These are phyloP conservation scores for Phortica variegata DNA, from an alignment of 1,140 invertebrate genomes.

Conservation along the genomic window DNA sequence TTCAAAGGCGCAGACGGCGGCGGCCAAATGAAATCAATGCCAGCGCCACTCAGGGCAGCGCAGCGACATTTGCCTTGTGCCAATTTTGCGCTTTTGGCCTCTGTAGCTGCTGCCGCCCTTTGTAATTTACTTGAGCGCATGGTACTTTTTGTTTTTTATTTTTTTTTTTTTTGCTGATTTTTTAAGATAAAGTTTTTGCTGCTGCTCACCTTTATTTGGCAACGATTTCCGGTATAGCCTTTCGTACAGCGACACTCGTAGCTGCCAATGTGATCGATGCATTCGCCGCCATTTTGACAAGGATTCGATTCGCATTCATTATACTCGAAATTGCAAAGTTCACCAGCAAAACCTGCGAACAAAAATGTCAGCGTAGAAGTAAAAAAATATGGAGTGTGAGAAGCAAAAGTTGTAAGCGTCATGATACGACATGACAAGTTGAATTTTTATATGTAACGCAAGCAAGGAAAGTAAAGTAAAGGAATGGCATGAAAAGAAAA, in stretches of 20 bases:
- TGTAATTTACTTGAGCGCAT: too few species aligned
- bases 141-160: neutral
- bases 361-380: neutral
- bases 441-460: neutral
- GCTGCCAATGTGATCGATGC: conserved; percentile 72
- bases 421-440: neutral
- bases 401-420: neutral
- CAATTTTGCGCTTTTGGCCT: too few species aligned
- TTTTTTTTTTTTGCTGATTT: neutral
- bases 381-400: conserved; percentile 1
- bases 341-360: conserved; percentile 69
- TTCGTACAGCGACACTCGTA: conserved; percentile 77
- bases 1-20: too few species aligned
- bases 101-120: too few species aligned
- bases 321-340: conserved; percentile 73
- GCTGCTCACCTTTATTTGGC: conserved; percentile 65
- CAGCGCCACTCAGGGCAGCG: too few species aligned
- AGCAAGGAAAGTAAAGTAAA: too few species aligned
- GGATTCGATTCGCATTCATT: conserved; percentile 90
- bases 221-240: conserved; percentile 75
- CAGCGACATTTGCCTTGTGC: too few species aligned
- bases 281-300: conserved; percentile 80
- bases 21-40: too few species aligned
- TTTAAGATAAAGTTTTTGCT: too few species aligned
- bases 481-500: too few species aligned